Base-by-base conservation (phyloP, 2,888 invertebrate species). In the Chalcosyrphus nemorum region DNA sequence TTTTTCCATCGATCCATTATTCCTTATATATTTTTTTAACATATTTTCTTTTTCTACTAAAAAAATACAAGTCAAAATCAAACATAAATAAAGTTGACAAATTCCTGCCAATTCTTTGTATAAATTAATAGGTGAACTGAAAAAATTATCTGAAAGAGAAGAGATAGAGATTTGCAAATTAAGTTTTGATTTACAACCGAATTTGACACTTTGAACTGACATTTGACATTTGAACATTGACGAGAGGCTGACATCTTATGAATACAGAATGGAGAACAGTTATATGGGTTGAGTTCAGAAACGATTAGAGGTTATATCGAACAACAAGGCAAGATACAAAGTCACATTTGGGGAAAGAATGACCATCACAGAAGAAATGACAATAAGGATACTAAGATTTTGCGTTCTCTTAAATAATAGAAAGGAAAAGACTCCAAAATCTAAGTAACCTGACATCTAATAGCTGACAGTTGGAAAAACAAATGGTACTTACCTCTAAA, bases 401-500 rank as follows among this genome's bases (percentile, higher is more conserved):
- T 29, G 7, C 2, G 29, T 7, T 29, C 29, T 5, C n/a, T n/a
- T n/a, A n/a, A n/a, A n/a, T n/a, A n/a, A n/a, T n/a, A n/a, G n/a
- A n/a, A n/a, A n/a, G n/a, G n/a, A n/a, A n/a, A n/a, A n/a, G n/a
- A n/a, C n/a, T n/a, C n/a, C n/a, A n/a, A n/a, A n/a, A 29, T 29
- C 29, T 5, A 29, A 7, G 29, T 29, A 29, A 7, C 5, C 13
- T n/a, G 13, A 38, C 38, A 38, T 27, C 15, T 56, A 41, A 47
- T 38, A 43, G 1, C 13, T 21, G 27, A 35, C 50, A 57, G 13
- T 4, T 17, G 2, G 9, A 43, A 56, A 63, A 17, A 19, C 0
- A 21, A 6, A 7, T 21, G 29, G 1, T 65, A 90, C 93, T 93
- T 88, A 93, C 93, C 92, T 92, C 91, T 93, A 89, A 94, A 89